Evolutionary conservation across 2,113 vertebrate species (phyloP).

Genomic region (Tapirus terrestris): DNA sequence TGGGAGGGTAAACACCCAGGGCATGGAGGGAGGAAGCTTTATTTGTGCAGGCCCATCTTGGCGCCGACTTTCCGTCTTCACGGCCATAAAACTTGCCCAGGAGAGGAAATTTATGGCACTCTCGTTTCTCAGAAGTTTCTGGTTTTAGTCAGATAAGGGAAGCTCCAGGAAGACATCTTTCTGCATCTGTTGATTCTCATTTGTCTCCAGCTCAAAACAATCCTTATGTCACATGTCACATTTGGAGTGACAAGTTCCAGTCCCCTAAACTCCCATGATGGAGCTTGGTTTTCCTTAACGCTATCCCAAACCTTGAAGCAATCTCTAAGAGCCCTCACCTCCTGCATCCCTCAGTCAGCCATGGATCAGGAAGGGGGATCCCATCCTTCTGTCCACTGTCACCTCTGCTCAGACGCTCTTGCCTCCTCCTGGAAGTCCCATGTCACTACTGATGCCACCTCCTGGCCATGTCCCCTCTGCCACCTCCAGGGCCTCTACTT

Average conservation of each 20-base stretch:
- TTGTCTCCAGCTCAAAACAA: not conserved
- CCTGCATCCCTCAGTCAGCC: not conserved
- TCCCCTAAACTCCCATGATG: not conserved
- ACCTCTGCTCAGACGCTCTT: not conserved
- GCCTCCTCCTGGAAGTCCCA: not conserved
- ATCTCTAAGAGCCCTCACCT: not conserved
- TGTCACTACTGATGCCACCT: not conserved
- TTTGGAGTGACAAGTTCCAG: not conserved
- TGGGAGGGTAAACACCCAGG: not conserved
- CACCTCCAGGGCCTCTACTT: not conserved
- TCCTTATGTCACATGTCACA: not conserved
- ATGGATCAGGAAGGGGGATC: not conserved
- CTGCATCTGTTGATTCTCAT: not conserved
- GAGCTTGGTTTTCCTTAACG: not conserved
- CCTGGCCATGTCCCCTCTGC: not conserved
- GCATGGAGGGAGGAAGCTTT: fast-evolving
- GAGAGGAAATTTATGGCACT: not conserved
- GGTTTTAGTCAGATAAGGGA: not conserved
- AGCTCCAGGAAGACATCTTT: not conserved
- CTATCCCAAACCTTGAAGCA: not conserved
- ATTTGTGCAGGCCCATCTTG: not conserved
- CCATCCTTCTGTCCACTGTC: not conserved
- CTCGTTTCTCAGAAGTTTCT: not conserved
- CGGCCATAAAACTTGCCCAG: not conserved
- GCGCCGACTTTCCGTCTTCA: not conserved